Base-by-base conservation (phyloP, 2,113 vertebrate species). In the Bubalus kerabau region DNA sequence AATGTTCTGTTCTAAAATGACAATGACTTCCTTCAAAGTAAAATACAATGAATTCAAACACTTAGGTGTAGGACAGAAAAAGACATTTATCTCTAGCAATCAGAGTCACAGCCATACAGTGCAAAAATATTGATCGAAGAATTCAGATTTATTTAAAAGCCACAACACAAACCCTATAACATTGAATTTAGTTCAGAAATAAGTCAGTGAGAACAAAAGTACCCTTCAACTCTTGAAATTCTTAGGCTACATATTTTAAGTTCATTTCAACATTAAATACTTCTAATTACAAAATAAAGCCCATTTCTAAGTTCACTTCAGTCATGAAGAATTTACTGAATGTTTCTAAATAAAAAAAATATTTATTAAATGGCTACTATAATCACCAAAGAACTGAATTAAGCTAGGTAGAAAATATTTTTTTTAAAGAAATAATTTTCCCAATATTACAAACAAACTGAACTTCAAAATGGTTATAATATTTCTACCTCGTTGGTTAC, bases 1-100 rank as follows among this genome's bases (percentile, higher is more conserved):
- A 64, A 95, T 96, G 36, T 56, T 87, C 93, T 78, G 43, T 71
- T 90, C 93, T 87, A 97, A 90, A 87, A 87, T 60, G 52, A 85
- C 52, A 96, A 3, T 93, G 13, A 96, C 74, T 90, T 54, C 52
- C 64, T 92, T 36, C 94, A 90, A 93, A 92, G 56, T 96, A 91
- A 36, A 97, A 64, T 59, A 60, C 0, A 24, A 26, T 62, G 56
- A 94, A 84, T 59, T 95, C 43, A 91, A 88, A 90, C 28, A 95
- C 36, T 43, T 67, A 94, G 19, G 19, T 90, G 21, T 76, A 90
- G 84, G 84, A 91, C 12, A 59, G 48, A 76, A 71, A 85, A 97
- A n/a, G 30, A 78, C 7, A 59, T 32, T 74, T 90, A 83, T 32
- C 94, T 96, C 54, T 93, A 85, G 4, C 6, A 80, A 43, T 81